Percentiles rank a stretch among this genome's conserved stretches.
Evolutionary conservation across 2,113 vertebrate genomes (phyloP).

Genomic region (Fregetta grallaria): DNA sequence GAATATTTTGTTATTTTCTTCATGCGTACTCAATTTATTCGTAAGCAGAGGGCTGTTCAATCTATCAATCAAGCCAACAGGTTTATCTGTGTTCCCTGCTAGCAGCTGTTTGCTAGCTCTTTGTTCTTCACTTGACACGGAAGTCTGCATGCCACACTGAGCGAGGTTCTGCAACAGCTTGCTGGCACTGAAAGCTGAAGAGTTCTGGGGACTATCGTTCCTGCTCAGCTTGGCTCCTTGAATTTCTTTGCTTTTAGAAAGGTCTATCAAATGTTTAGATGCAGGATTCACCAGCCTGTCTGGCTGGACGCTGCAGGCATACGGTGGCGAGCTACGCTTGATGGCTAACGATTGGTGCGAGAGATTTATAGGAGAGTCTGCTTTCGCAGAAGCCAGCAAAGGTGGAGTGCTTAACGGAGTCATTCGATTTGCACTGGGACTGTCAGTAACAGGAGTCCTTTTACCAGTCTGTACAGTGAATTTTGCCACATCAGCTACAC

Average conservation of each 20-base stretch:
- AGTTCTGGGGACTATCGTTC: slow-evolving; percentile 79
- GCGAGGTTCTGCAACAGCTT: slow-evolving; percentile 96
- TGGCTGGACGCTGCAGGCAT: slow-evolving; percentile 59
- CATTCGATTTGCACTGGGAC: slow-evolving; percentile 72
- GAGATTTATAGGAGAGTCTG: slow-evolving; percentile 80
- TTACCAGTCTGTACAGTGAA: slow-evolving; percentile 76
- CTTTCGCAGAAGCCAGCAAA: slow-evolving; percentile 66
- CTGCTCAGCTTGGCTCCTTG: slow-evolving; percentile 78
- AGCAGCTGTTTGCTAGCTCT: slow-evolving; percentile 72
- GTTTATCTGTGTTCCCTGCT: slow-evolving; percentile 75
- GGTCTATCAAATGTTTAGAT: slow-evolving; percentile 77
- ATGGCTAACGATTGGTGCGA: slow-evolving; percentile 75
- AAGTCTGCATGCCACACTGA: slow-evolving; percentile 84
- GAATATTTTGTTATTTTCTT: slow-evolving; percentile 80
- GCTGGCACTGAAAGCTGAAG: slow-evolving; percentile 90
- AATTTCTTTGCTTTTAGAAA: slow-evolving; percentile 77
- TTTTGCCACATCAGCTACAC: slow-evolving; percentile 76
- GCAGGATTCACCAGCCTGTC: slow-evolving; percentile 66
- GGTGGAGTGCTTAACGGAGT: slow-evolving; percentile 81
- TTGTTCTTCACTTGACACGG: slow-evolving; percentile 71
- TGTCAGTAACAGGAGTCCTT: slow-evolving; percentile 76
- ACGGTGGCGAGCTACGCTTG: slow-evolving; percentile 71
- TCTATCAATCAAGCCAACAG: slow-evolving; percentile 81
- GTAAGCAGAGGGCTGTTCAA: slow-evolving; percentile 81
- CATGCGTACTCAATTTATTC: slow-evolving; percentile 75